Evolutionary conservation across 2,113 vertebrate species (phyloP), one percentile per base, ranked within the genome.

Genomic region (Corythornis cristatus): DNA sequence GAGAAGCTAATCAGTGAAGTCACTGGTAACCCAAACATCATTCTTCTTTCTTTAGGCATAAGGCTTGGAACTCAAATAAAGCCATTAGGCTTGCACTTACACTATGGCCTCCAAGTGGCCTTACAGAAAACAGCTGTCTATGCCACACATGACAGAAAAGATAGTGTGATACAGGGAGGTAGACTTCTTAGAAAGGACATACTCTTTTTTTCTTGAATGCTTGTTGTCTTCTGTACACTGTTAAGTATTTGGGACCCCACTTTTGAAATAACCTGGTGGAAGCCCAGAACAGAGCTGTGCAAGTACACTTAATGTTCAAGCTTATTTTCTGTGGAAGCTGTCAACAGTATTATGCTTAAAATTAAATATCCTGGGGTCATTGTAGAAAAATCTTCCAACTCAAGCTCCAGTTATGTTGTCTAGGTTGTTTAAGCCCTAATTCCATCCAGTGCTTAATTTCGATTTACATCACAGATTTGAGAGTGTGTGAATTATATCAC

Each of bases 61-160:
- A 29, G 2, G 23, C 71, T 67, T 0, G 0, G 53, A 58, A 8
- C 11, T 25, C 35, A 61, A 3, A 57, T 31, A 40, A 77, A 70
- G 35, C 7, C 29, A 61, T 6, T 6, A 45, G 15, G 31, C 22
- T 57, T 57, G 14, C 15, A 67, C 15, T 48, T 65, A 15, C n/a
- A 28, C 26, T 17, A 5, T 9, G 8, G 37, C 12, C 18, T 68
- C 28, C 29, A 85, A 40, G 1, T 25, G 57, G 58, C 14, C 8
- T 42, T 12, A 28, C 0, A 23, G 22, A 29, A 82, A 85, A 76
- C 0, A 4, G 17, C 18, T 74, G 20, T 40, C 60, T 56, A 4
- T 11, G 64, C 23, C 18, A 61, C 11, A 26, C 0, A 60, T 15
- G 18, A 78, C 12, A 74, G 51, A 78, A 65, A 6, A 80, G 13